Conservation (phyloP, 2,797 vertebrate species). For the Parambassis ranga region DNA sequence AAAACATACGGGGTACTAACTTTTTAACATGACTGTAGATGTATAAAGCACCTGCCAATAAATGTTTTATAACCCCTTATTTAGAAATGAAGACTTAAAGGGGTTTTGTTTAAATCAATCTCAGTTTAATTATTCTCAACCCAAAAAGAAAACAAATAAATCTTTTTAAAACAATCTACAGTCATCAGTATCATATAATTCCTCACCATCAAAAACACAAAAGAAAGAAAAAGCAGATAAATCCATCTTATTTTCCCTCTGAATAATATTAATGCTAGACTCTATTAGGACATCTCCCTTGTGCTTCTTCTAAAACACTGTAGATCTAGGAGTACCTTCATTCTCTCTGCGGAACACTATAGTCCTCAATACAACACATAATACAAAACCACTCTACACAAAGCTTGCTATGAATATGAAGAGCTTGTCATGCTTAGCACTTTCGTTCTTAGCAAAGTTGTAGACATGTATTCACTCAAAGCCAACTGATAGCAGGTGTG, state of each 20-base stretch:
- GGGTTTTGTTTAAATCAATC: slow-evolving; percentile 62
- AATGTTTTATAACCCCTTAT: background rate
- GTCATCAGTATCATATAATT: slow-evolving; percentile 51
- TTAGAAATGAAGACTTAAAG: slow-evolving; percentile 13
- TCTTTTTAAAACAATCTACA: slow-evolving; percentile 70
- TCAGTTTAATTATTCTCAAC: slow-evolving; percentile 79
- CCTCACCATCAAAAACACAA: slow-evolving; percentile 11
- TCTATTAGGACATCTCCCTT: slow-evolving; percentile 45
- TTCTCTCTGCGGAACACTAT: background rate
- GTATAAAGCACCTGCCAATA: too few species aligned
- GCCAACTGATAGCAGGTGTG: background rate
- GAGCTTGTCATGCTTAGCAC: slow-evolving; percentile 13
- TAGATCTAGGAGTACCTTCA: slow-evolving; percentile 7
- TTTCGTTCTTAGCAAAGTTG: too few species aligned
- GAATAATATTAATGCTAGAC: slow-evolving; percentile 48
- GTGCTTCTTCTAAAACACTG: slow-evolving; percentile 65
- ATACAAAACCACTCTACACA: too few species aligned
- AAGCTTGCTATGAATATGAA: background rate
- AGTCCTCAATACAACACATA: slow-evolving; percentile 2
- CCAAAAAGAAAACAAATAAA: slow-evolving; percentile 48
- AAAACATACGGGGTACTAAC: too few species aligned
- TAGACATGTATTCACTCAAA: background rate
- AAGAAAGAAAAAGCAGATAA: too few species aligned
- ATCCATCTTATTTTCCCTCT: slow-evolving; percentile 45
- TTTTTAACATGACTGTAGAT: too few species aligned